Percentiles rank a stretch among this genome's conserved stretches.
These are phyloP conservation scores for Epirrhoe alternata DNA, from an alignment of 2,888 invertebrate species.

Conservation along the genomic window DNA sequence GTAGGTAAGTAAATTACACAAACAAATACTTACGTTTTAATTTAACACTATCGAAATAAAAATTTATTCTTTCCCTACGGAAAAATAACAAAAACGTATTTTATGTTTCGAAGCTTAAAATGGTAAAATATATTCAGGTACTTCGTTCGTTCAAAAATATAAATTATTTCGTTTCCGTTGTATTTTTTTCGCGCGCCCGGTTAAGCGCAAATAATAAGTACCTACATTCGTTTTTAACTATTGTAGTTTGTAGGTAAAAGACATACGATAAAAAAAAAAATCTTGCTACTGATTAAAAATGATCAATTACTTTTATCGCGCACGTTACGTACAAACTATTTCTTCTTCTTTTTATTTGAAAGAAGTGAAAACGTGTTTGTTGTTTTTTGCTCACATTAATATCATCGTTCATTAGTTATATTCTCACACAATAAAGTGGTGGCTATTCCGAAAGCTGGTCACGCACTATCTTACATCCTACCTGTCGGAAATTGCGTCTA, in stretches of 20 bases:
- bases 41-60: not conserved
- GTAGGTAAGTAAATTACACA: not conserved
- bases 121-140: constrained; percentile 2
- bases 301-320: too few relatives aligned
- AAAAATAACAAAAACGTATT: not conserved
- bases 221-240: too few relatives aligned
- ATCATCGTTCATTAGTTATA: constrained; percentile 38
- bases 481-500: constrained; percentile 52
- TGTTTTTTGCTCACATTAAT: constrained; percentile 27
- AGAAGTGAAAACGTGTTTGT: not conserved
- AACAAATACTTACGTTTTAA: not conserved
- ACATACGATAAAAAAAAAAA: too few relatives aligned
- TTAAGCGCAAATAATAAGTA: not conserved
- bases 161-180: constrained; percentile 4
- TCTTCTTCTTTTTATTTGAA: not conserved
- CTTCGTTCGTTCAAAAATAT: not conserved
- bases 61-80: not conserved
- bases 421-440: constrained; percentile 49
- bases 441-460: constrained; percentile 55
- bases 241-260: not conserved
- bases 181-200: constrained; percentile 5
- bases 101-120: not conserved
- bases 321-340: too few relatives aligned
- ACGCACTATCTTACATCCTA: constrained; percentile 52
- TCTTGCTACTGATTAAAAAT: too few relatives aligned